Evolutionary conservation across 2,797 vertebrate species (phyloP).

Genomic region (Esox masquinongy): DNA sequence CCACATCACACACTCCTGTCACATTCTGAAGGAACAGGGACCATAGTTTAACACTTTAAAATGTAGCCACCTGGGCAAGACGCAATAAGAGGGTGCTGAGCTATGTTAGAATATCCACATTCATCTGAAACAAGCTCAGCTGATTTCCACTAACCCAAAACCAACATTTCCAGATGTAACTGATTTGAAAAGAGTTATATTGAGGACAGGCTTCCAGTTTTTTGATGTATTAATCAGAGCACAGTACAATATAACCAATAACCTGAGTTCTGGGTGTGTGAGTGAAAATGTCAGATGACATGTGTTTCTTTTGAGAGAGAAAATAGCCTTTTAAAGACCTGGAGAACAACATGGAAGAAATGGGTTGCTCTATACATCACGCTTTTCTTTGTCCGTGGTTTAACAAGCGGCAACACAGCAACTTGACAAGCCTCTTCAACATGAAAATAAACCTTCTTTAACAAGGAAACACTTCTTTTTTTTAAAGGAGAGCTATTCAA

Average conservation of each 20-base stretch:
- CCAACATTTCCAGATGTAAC: too few relatives aligned
- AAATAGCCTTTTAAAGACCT: too few relatives aligned
- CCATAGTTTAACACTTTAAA: not conserved
- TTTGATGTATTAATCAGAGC: not conserved
- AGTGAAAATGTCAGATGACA: not conserved
- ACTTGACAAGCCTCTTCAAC: not conserved
- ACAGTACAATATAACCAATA: not conserved
- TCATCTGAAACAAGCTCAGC: not conserved
- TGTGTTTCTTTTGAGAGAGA: not conserved
- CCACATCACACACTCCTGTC: conserved; percentile 60
- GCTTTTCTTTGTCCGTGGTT: not conserved
- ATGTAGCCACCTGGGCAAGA: not conserved
- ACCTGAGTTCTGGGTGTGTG: not conserved
- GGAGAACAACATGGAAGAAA: not conserved
- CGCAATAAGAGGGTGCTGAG: not conserved
- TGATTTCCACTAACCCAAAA: not conserved
- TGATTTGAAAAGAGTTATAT: not conserved
- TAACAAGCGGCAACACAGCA: not conserved
- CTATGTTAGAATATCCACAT: not conserved
- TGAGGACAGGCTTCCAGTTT: not conserved
- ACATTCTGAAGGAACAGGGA: conserved; percentile 75
- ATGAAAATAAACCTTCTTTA: too few relatives aligned
- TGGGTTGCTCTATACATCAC: not conserved
- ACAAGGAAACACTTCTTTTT: too few relatives aligned
- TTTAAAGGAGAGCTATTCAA: too few relatives aligned